phyloP scores from a whole-genome alignment of 2,797 vertebrate species.

The Ara ararauna region DNA sequence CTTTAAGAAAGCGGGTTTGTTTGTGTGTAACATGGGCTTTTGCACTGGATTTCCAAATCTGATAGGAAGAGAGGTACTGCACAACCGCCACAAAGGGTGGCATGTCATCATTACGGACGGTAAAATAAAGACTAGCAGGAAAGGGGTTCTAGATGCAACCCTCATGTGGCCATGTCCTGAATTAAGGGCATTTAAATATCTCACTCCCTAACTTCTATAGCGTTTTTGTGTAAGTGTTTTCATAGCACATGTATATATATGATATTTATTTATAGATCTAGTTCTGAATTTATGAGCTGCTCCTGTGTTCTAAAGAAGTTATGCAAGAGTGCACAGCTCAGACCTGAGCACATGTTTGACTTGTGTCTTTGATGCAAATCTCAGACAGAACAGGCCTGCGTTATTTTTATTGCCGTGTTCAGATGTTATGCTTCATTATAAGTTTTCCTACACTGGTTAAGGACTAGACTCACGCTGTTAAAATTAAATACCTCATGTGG shows the following conservation, averaged over 20 bases:
- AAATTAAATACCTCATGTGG: not conserved
- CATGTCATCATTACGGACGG: not conserved
- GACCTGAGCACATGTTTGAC: not conserved
- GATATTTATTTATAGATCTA: not conserved
- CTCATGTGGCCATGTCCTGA: not conserved
- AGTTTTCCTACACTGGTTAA: not conserved
- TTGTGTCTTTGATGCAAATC: not conserved
- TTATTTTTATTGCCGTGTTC: not conserved
- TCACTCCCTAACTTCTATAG: not conserved
- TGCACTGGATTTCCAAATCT: not conserved
- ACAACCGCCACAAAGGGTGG: not conserved
- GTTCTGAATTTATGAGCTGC: not conserved
- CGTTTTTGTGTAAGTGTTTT: not conserved
- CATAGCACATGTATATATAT: not conserved
- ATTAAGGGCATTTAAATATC: not conserved
- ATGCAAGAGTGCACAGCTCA: not conserved
- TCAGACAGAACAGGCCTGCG: not conserved
- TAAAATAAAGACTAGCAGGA: not conserved
- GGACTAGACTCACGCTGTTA: not conserved
- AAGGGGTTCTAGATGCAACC: not conserved
- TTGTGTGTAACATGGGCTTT: not conserved
- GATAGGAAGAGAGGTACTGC: not conserved
- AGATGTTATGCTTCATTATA: not conserved
- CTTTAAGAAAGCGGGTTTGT: not conserved
- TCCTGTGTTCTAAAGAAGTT: not conserved